Base-by-base conservation (phyloP, 2,797 vertebrate species). In the Neomorphus geoffroyi region DNA sequence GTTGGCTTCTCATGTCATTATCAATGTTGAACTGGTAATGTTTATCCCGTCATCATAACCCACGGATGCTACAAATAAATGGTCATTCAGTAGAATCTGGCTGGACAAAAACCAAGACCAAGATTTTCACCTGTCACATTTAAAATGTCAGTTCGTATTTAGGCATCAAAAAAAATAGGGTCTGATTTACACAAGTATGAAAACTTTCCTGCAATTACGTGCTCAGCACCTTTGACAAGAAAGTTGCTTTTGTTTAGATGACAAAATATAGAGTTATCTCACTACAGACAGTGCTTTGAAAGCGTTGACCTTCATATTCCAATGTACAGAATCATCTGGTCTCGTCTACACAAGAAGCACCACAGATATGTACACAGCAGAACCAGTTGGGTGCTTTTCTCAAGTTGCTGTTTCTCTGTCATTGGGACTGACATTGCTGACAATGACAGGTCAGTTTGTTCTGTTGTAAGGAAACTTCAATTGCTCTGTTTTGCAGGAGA, bases 401-500 rank as follows among this genome's bases (percentile, higher is more conserved):
- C 1, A 71, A 45, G 54, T 19, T 35, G 18, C 28, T 53, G 16
- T 51, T 86, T 9, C 21, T 71, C 30, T 80, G 48, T 72, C 27
- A 4, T 6, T 71, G 51, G 53, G 45, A 39, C 39, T n/a, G 18
- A 32, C 27, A 3, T 67, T 86, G 26, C 32, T 79, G 64, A 12
- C 39, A 48, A 11, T 10, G 23, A 28, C n/a, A 26, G 13, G 18
- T 65, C 48, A 33, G 26, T 46, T 26, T 56, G 15, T 69, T 72
- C 22, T 51, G 23, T 28, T 88, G 37, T 85, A 78, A 86, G 43
- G 64, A 51, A 93, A 67, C 53, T 73, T 73, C 1, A 2, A 18
- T 56, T 1, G 0, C 51, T 88, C 24, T 94, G 7, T 95, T 96
- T 87, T 95, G 32, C 98, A 99, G 99, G 98, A 98, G 99, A 96